A percentile compares a stretch with the other conserved stretches of the same genome.
Conservation (phyloP, 2,888 invertebrate species). For the Thymelicus acteon region DNA sequence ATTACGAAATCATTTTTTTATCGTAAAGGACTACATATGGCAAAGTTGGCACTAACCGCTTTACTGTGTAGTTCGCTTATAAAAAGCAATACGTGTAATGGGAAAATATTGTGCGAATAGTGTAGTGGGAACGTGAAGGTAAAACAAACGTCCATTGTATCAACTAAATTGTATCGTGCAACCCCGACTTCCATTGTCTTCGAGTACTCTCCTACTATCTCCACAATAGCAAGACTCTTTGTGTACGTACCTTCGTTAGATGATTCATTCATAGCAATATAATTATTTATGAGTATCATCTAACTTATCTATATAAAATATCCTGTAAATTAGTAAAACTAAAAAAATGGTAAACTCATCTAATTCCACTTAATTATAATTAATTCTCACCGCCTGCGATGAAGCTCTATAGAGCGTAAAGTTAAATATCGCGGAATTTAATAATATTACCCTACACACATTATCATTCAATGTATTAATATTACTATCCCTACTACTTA, state of each 20-base stretch:
- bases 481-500: too few species aligned
- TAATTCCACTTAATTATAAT: too few species aligned
- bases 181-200: conserved; percentile 62
- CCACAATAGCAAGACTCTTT: conserved; percentile 23
- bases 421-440: too few species aligned
- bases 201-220: conserved; percentile 31
- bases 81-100: conserved; percentile 62
- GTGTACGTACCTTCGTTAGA: conserved; percentile 3
- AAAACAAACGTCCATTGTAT: conserved; percentile 73
- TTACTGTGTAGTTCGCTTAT: conserved; percentile 47
- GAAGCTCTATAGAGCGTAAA: too few species aligned
- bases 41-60: conserved; percentile 44
- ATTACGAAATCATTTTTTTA: background rate
- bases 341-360: too few species aligned
- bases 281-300: background rate
- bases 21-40: background rate
- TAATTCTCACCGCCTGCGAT: too few species aligned
- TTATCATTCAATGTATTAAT: too few species aligned
- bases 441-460: too few species aligned
- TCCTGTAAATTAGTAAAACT: too few species aligned
- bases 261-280: background rate
- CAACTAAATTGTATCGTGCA: conserved; percentile 62
- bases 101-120: conserved; percentile 75
- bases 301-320: background rate
- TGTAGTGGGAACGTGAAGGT: conserved; percentile 71